Conservation (phyloP, 2,113 vertebrate species). For the Kryptolebias marmoratus region DNA sequence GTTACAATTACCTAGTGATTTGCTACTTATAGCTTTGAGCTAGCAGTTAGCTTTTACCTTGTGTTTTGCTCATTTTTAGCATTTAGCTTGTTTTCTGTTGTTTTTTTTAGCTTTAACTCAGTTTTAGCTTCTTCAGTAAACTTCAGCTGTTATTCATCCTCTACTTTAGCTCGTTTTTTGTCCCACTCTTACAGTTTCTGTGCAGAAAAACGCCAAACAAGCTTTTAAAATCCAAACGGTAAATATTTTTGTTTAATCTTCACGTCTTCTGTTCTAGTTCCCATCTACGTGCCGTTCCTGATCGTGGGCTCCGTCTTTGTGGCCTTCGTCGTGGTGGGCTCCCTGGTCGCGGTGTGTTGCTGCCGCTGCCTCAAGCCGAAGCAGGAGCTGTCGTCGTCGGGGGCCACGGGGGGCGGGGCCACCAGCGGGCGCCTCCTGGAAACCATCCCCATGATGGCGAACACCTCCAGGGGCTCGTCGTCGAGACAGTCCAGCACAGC, state of each 20-base stretch:
- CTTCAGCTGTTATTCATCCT: too few relatives aligned
- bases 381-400: conserved; percentile 90
- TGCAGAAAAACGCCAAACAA: conserved; percentile 4
- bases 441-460: conserved; percentile 98
- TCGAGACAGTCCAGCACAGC: conserved; percentile 97
- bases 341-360: conserved; percentile 93
- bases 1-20: too few relatives aligned
- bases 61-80: too few relatives aligned
- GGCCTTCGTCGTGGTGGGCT: conserved; percentile 94
- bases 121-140: too few relatives aligned
- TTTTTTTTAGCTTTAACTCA: too few relatives aligned
- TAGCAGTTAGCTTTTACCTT: too few relatives aligned
- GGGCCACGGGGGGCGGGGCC: conserved; percentile 63
- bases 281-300: conserved; percentile 97
- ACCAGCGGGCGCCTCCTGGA: conserved; percentile 88
- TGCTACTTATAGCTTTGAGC: too few relatives aligned
- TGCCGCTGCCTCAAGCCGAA: conserved; percentile 96
- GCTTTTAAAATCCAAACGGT: background rate
- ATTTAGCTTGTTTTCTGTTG: too few relatives aligned
- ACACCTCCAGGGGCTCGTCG: conserved; percentile 91
- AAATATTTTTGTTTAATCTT: conserved; percentile 19
- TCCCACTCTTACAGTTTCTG: conserved; percentile 11
- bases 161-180: too few relatives aligned
- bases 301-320: conserved; percentile 97
- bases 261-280: conserved; percentile 78